A percentile compares a stretch with the other conserved stretches of the same genome.
Conservation (phyloP, 2,113 vertebrate genomes). For the Pteruthius melanotis region DNA sequence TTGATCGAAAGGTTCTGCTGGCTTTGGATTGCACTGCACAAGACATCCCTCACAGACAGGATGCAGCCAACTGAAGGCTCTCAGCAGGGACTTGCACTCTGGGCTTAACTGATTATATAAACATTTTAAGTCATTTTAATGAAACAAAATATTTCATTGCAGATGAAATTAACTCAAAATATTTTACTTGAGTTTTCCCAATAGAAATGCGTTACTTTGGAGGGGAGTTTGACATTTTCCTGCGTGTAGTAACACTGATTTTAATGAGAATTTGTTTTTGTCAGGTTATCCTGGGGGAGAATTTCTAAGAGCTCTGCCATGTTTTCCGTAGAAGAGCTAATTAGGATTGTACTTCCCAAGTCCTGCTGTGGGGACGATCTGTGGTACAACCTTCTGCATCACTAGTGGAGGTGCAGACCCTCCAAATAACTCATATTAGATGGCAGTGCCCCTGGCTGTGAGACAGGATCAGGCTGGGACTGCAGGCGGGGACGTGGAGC, state of each 20-base stretch:
- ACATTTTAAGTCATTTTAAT: not conserved
- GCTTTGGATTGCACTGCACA: not conserved
- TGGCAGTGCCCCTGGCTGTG: not conserved
- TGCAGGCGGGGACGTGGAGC: not conserved
- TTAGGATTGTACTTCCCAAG: not conserved
- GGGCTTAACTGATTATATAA: slow-evolving; percentile 11
- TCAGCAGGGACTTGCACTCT: not conserved
- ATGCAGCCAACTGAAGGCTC: not conserved
- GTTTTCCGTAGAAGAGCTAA: not conserved
- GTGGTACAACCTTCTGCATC: not conserved
- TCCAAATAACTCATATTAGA: not conserved
- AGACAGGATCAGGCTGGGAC: not conserved
- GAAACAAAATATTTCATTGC: slow-evolving; percentile 13
- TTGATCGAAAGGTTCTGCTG: not conserved
- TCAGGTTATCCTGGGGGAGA: not conserved
- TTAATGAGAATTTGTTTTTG: slow-evolving; percentile 1
- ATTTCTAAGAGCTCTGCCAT: not conserved
- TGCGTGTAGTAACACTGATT: not conserved
- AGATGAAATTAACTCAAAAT: slow-evolving; percentile 15
- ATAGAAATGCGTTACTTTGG: not conserved
- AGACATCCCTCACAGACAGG: slow-evolving; percentile 12
- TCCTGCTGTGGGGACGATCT: not conserved
- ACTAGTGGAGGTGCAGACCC: not conserved
- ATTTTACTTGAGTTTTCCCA: slow-evolving; percentile 14
- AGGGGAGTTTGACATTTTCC: not conserved